Evolutionary conservation across 2,888 invertebrate species (phyloP).

Genomic region (Leptinotarsa rubiginosa): DNA sequence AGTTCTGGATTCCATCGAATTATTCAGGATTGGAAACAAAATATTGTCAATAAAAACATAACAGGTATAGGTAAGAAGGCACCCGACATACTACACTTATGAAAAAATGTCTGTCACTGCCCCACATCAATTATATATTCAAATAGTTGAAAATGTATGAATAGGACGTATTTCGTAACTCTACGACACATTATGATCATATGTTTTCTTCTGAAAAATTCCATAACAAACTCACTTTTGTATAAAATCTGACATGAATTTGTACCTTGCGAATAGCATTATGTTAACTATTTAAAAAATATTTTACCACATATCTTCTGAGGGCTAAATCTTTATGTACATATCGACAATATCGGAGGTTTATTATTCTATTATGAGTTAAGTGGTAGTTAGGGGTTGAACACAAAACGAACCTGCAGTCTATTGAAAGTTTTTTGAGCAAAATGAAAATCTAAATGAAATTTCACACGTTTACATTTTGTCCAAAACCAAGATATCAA

Average conservation of each 20-base stretch:
- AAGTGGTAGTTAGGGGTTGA: slow-evolving; percentile 28
- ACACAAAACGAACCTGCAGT: slow-evolving; percentile 24
- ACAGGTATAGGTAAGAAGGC: too few species aligned
- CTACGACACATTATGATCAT: slow-evolving; percentile 25
- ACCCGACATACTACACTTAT: too few species aligned
- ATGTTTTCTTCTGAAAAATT: slow-evolving; percentile 47
- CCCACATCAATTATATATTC: too few species aligned
- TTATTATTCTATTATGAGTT: slow-evolving; percentile 35
- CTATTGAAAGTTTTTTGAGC: slow-evolving; percentile 18
- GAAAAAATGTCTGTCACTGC: too few species aligned
- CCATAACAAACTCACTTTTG: slow-evolving; percentile 63
- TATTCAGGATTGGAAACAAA: too few species aligned
- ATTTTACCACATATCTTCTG: slow-evolving; percentile 43
- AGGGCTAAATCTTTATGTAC: slow-evolving; percentile 54
- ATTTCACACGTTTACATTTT: not conserved
- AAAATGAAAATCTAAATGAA: not conserved
- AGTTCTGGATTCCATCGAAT: too few species aligned
- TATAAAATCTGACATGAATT: slow-evolving; percentile 66
- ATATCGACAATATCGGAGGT: slow-evolving; percentile 64
- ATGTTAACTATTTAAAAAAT: slow-evolving; percentile 49
- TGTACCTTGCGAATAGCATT: slow-evolving; percentile 67
- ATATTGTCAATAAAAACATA: too few species aligned
- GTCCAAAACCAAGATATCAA: slow-evolving; percentile 5
- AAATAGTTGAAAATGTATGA: not conserved
- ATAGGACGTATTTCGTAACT: too few species aligned